Evolutionary conservation across 2,113 vertebrate species (phyloP).

Genomic region (Leucoraja erinaceus): DNA sequence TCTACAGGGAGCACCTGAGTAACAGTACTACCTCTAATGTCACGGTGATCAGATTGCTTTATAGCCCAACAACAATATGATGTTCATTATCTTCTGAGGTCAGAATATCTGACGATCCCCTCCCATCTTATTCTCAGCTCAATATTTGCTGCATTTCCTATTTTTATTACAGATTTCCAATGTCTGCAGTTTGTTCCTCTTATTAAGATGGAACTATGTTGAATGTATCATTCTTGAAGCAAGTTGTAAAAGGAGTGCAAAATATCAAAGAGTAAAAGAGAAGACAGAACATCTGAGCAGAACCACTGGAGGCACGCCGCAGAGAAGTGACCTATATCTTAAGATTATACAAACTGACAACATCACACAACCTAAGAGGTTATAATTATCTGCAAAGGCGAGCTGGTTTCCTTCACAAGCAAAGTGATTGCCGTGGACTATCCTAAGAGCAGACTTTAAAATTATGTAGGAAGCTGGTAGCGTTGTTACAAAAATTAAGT

Average conservation of each 20-base stretch:
- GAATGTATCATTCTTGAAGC: background rate
- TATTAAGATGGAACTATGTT: background rate
- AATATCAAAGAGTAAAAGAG: background rate
- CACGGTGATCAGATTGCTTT: no score
- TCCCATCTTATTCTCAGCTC: background rate
- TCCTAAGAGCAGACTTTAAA: no score
- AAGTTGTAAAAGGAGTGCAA: background rate
- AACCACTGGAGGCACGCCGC: background rate
- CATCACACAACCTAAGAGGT: background rate
- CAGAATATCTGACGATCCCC: no score
- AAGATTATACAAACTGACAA: background rate
- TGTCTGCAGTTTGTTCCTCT: background rate
- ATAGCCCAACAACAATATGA: background rate
- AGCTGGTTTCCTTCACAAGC: background rate
- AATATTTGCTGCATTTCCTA: background rate
- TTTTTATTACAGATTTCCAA: background rate
- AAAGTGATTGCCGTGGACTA: no score
- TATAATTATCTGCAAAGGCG: background rate
- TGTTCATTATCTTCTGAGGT: background rate
- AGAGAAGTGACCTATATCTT: no score
- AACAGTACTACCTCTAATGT: no score
- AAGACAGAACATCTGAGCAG: no score
- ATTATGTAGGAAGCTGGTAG: no score
- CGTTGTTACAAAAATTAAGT: background rate
- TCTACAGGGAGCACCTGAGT: no score